phyloP scores from a whole-genome alignment of 2,797 vertebrate species.

The Okamejei kenojei region DNA sequence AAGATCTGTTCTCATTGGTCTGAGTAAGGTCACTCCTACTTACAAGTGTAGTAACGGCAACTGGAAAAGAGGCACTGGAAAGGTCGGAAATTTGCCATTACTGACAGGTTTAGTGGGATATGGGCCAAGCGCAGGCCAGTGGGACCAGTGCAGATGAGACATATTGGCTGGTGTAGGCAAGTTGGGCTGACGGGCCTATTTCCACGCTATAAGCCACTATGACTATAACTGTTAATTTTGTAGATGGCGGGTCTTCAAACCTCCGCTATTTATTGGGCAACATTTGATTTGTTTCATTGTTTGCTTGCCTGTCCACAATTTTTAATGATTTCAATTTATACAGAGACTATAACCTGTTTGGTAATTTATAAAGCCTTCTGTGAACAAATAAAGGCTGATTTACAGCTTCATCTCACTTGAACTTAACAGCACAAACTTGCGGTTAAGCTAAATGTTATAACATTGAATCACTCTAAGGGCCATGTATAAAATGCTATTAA shows the following conservation, averaged over 20 bases:
- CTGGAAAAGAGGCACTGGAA: too few relatives aligned
- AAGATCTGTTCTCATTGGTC: too few relatives aligned
- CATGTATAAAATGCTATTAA: not conserved
- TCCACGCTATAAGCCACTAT: too few relatives aligned
- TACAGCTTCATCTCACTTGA: not conserved
- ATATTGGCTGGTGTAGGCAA: too few relatives aligned
- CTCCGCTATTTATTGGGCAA: not conserved
- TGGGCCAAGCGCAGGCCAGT: too few relatives aligned
- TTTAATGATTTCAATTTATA: not conserved
- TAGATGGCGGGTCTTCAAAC: not conserved
- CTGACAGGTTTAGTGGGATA: too few relatives aligned
- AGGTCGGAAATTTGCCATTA: too few relatives aligned
- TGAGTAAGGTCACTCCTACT: too few relatives aligned
- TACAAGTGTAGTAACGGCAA: too few relatives aligned
- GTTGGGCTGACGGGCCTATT: too few relatives aligned
- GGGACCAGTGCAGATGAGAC: too few relatives aligned
- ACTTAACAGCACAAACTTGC: not conserved
- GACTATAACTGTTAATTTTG: not conserved
- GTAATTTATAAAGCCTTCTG: not conserved
- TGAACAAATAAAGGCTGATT: not conserved
- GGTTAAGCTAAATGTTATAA: not conserved
- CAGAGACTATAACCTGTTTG: not conserved
- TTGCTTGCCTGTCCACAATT: not conserved
- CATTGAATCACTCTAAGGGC: not conserved
- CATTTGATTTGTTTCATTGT: not conserved